Evolutionary conservation across 2,888 invertebrate genomes (phyloP).

Genomic region (Pachydiplax longipennis): DNA sequence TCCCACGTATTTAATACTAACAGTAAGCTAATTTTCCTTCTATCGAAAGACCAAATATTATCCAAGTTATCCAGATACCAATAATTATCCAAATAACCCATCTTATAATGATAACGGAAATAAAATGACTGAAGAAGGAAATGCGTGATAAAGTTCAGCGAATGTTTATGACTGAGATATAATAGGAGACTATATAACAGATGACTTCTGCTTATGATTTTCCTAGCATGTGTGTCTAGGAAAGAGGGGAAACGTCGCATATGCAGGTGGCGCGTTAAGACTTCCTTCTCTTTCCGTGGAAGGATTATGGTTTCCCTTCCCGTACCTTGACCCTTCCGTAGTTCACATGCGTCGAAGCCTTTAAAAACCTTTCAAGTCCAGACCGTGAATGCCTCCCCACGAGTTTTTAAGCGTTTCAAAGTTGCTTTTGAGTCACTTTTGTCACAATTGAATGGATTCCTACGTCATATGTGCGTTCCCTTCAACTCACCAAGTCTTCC

Average conservation of each 20-base stretch:
- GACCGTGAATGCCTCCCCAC: background rate
- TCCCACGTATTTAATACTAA: too few species aligned
- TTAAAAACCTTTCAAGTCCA: constrained; percentile 13
- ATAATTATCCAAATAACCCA: too few species aligned
- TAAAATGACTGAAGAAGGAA: too few species aligned
- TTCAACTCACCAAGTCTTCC: background rate
- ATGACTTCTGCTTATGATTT: too few species aligned
- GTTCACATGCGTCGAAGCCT: constrained; percentile 31
- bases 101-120: too few species aligned
- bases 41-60: too few species aligned
- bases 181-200: too few species aligned
- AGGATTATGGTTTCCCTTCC: constrained; percentile 33
- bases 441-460: constrained; percentile 36
- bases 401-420: background rate
- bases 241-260: background rate
- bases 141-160: too few species aligned
- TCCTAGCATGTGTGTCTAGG: background rate
- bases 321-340: constrained; percentile 30
- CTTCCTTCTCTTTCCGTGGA: constrained; percentile 3
- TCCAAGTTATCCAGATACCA: too few species aligned
- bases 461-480: background rate
- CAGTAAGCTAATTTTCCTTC: too few species aligned
- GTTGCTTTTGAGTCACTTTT: constrained; percentile 10
- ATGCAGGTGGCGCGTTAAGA: constrained; percentile 17
- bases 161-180: too few species aligned